phyloP scores from a whole-genome alignment of 53 echinoderm and acorn worm genomes.

The Echinometra lucunter region DNA sequence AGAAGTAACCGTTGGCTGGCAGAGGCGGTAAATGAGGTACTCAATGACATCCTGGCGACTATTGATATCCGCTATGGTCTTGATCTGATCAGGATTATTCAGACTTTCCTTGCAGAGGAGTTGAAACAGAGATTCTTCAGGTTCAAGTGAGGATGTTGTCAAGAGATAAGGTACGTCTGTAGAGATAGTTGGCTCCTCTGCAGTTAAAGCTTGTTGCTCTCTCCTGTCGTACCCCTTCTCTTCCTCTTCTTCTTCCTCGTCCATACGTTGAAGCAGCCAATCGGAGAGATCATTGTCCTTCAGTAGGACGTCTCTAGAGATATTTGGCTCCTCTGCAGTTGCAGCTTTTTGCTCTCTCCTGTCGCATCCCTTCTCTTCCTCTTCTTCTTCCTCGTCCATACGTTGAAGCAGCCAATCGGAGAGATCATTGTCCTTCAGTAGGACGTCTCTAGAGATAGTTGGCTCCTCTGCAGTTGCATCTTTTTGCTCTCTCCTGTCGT shows the following conservation, averaged over 20 bases:
- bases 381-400: background rate
- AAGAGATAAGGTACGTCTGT: background rate
- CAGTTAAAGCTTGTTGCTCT: background rate
- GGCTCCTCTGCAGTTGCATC: background rate
- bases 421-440: too few species aligned
- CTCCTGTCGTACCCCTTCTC: background rate
- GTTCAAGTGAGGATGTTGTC: background rate
- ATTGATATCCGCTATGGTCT: background rate
- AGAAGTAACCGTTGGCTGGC: background rate
- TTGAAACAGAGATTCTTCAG: background rate
- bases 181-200: background rate
- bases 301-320: background rate
- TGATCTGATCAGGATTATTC: background rate
- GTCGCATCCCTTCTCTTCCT: background rate
- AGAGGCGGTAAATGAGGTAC: slow-evolving; percentile 57
- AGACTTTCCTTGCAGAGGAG: slow-evolving; percentile 12
- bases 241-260: background rate
- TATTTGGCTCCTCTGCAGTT: background rate
- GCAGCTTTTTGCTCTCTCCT: background rate
- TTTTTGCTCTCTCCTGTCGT: background rate
- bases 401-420: too few species aligned
- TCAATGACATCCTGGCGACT: slow-evolving; percentile 14
- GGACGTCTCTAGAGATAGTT: background rate
- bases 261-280: too few species aligned
- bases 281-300: too few species aligned